Evolutionary conservation across 2,797 vertebrate genomes (phyloP), one percentile per base, ranked within the genome.

Genomic region (Acipenser transmontanus): DNA sequence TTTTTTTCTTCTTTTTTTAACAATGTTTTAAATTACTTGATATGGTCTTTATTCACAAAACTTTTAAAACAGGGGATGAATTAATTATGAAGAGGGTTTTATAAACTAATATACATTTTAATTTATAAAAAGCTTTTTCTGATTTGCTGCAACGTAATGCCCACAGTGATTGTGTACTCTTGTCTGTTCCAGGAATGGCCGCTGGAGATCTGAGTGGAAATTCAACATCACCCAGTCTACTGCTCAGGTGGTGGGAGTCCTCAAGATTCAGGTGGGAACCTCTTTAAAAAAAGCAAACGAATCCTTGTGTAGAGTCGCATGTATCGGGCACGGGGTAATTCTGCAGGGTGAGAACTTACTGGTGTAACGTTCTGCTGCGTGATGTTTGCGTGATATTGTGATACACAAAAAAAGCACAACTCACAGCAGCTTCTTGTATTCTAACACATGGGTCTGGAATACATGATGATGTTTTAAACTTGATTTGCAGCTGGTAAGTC

Each of bases 201-300:
- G 93, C 59, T 96, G 91, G 86, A 84, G 94, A 69, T 98, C 96
- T 68, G 96, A 98, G 52, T 98, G 95, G 95, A 98, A 95, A 81
- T 98, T 98, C 74, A 92, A 83, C 17, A 78, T 98, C 74, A 92
- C 93, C 12, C 92, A 93, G 69, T 81, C 93, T 4, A 88, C 84
- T 17, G 87, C 93, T 68, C 90, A 94, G 62, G 85, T 97, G 72
- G 86, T 87, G 70, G 96, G 94, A 72, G 92, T 96, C 74, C 89
- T 98, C 71, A 98, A 98, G 81, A 88, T 98, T 77, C 96, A 98
- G 91, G 94, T 94, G 62, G 73, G 4, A 34, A 34, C 34, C 34
- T 34, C 34, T 34, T 34, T 34, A 34, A 34, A 34, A 34, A 34
- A 34, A 4, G 34, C 3, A 4, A 34, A 34, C 34, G 34, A 34